A percentile compares a stretch with the other conserved stretches of the same genome.
Conservation (phyloP, 2,113 vertebrate species). For the Columba livia region DNA sequence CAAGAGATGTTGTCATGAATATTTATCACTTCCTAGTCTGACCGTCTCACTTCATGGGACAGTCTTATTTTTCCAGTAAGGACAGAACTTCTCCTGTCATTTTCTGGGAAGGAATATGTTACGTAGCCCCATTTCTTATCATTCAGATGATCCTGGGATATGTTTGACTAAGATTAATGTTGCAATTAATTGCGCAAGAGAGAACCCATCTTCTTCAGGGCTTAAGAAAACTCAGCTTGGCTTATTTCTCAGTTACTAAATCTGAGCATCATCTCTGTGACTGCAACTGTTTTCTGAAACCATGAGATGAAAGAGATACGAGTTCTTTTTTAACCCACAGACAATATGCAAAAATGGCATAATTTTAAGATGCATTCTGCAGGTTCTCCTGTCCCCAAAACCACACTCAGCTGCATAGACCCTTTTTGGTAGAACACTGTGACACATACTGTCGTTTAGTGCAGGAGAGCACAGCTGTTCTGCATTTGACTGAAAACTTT, state of each 20-base stretch:
- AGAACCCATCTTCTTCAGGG: not conserved
- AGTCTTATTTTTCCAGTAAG: not conserved
- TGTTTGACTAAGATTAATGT: not conserved
- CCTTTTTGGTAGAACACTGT: not conserved
- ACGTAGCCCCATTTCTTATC: not conserved
- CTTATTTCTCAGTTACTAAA: not conserved
- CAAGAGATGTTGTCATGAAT: not conserved
- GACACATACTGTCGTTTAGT: constrained; percentile 2
- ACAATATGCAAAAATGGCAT: not conserved
- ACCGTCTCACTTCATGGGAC: not conserved
- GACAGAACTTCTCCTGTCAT: not conserved
- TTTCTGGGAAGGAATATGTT: not conserved
- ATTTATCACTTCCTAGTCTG: not conserved
- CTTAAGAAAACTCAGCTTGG: not conserved
- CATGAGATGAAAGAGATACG: not conserved
- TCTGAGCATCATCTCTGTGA: not conserved
- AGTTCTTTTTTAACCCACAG: not conserved
- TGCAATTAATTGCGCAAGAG: not conserved
- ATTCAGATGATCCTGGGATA: not conserved
- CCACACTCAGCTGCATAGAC: not conserved
- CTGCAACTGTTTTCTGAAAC: not conserved
- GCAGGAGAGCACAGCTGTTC: constrained; percentile 50
- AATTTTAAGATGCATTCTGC: not conserved
- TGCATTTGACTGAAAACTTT: constrained; percentile 49
- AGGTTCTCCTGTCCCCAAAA: not conserved